Percentiles rank a stretch among this genome's conserved stretches.
Conservation (phyloP, 2,113 vertebrate species). For the Cebus imitator region DNA sequence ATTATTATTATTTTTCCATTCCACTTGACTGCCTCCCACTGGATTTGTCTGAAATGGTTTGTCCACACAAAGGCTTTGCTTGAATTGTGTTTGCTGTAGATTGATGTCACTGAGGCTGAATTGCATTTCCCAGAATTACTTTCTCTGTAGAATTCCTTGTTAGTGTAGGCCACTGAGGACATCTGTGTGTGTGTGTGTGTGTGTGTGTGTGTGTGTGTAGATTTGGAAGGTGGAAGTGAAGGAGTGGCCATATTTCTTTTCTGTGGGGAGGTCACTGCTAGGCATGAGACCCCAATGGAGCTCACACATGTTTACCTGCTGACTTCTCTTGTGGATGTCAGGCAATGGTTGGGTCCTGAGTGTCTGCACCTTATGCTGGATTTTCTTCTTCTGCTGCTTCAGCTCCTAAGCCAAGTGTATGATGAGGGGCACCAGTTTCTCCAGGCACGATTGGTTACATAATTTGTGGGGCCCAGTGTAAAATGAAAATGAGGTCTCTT, state of each 20-base stretch:
- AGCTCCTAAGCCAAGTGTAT: background rate
- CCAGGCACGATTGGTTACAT: too few species aligned
- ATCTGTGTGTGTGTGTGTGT: background rate
- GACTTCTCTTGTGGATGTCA: background rate
- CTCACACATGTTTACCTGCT: background rate
- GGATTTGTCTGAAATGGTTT: background rate
- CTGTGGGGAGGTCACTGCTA: background rate
- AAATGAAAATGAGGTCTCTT: background rate
- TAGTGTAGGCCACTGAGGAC: background rate
- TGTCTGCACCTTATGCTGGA: background rate
- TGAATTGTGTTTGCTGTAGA: background rate
- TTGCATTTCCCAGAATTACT: background rate
- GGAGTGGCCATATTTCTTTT: background rate
- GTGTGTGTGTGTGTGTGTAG: background rate
- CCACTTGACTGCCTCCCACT: background rate
- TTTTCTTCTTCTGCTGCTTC: background rate
- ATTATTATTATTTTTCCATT: background rate
- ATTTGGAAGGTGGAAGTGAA: background rate
- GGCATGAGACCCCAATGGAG: accelerated
- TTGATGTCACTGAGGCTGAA: background rate
- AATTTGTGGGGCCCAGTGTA: background rate
- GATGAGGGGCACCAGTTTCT: background rate
- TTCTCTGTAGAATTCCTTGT: background rate
- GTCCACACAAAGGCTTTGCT: background rate
- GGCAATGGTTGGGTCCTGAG: background rate